These are phyloP conservation scores for Acanthiza pusilla DNA, from an alignment of 2,797 vertebrate genomes.

Conservation along the genomic window DNA sequence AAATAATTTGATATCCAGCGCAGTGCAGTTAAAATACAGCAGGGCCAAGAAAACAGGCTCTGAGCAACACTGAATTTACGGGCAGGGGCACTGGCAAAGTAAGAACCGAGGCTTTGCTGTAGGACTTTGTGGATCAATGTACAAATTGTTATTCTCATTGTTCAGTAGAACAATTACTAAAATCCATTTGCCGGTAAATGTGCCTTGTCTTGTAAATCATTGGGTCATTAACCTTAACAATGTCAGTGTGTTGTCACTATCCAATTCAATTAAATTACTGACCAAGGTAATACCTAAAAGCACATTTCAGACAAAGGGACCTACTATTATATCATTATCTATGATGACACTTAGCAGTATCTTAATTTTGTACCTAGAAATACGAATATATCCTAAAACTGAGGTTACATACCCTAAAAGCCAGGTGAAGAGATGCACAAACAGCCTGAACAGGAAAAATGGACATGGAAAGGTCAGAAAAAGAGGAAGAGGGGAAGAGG, in stretches of 20 bases:
- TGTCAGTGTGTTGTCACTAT: constrained; percentile 66
- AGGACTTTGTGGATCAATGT: constrained; percentile 70
- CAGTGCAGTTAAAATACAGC: background rate
- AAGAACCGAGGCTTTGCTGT: constrained; percentile 29
- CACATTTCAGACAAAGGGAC: constrained; percentile 55
- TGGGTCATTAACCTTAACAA: constrained; percentile 79
- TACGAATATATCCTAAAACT: constrained; percentile 36
- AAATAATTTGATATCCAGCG: background rate
- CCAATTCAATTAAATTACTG: constrained; percentile 76
- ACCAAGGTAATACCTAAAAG: constrained; percentile 74
- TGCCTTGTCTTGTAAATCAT: constrained; percentile 81
- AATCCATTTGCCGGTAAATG: constrained; percentile 79
- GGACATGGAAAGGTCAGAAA: background rate
- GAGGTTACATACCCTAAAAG: constrained; percentile 25
- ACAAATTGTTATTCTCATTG: constrained; percentile 71
- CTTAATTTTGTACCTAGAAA: constrained; percentile 40
- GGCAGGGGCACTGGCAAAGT: background rate
- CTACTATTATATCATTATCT: constrained; percentile 58
- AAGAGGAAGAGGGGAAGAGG: background rate
- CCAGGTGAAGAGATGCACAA: background rate
- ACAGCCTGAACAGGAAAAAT: background rate
- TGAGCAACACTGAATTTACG: background rate
- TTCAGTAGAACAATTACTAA: constrained; percentile 75
- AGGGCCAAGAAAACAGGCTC: background rate
- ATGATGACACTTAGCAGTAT: constrained; percentile 49